phyloP scores from a whole-genome alignment of 1,140 invertebrate species.

The Neomicropteryx cornuta region DNA sequence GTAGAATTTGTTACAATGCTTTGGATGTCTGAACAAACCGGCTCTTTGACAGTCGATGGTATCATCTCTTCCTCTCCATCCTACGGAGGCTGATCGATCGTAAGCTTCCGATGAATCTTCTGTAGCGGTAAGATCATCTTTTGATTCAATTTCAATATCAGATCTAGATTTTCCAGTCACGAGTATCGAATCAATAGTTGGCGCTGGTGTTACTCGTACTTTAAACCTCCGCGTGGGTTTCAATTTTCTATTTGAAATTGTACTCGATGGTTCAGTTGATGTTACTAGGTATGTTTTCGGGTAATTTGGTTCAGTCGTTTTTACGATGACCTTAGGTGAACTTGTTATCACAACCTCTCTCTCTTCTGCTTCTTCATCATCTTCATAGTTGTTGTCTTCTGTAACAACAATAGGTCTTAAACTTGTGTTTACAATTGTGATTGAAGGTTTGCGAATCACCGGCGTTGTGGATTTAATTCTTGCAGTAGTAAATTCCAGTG shows the following conservation, averaged over 20 bases:
- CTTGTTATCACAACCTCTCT: slow-evolving; percentile 8
- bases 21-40: slow-evolving; percentile 73
- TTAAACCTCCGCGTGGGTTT: no score
- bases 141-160: slow-evolving; percentile 13
- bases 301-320: no score
- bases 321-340: no score
- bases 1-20: slow-evolving; percentile 76
- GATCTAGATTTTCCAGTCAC: slow-evolving; percentile 22
- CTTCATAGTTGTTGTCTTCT: slow-evolving; percentile 34
- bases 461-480: slow-evolving; percentile 17
- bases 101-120: slow-evolving; percentile 31
- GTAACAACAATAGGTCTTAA: slow-evolving; percentile 39
- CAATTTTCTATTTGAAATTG: no score
- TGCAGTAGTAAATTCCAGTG: no score
- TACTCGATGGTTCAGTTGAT: no score
- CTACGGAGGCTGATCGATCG: slow-evolving; percentile 43
- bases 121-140: slow-evolving; percentile 14
- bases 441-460: slow-evolving; percentile 16
- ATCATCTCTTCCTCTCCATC: slow-evolving; percentile 41
- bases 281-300: no score
- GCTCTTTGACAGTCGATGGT: slow-evolving; percentile 59
- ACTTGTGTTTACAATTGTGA: no score
- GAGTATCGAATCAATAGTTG: neutral
- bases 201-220: slow-evolving; percentile 13
- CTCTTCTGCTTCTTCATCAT: slow-evolving; percentile 25